These are phyloP conservation scores for Tridacna crocea DNA, from an alignment of 2,888 invertebrate genomes.

Conservation along the genomic window DNA sequence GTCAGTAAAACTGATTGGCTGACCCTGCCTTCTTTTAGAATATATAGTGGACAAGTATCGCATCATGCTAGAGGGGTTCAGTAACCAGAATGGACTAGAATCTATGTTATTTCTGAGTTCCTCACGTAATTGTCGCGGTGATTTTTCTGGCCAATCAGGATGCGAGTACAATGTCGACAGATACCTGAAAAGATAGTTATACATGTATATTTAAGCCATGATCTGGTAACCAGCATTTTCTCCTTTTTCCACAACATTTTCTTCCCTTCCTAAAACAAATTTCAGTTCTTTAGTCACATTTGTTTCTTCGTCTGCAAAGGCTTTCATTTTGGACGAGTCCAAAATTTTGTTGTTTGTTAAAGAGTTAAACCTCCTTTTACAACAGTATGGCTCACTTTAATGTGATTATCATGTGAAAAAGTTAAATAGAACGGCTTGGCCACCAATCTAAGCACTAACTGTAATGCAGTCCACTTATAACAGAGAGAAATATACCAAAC, in stretches of 20 bases:
- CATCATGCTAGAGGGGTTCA: slow-evolving; percentile 78
- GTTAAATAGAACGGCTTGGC: too few species aligned
- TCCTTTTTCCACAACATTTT: background rate
- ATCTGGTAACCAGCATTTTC: background rate
- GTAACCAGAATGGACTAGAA: slow-evolving; percentile 81
- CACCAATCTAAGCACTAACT: too few species aligned
- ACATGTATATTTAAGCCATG: too few species aligned
- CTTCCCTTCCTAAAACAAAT: background rate
- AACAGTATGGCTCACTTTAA: too few species aligned
- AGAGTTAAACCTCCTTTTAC: too few species aligned
- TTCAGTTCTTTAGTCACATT: too few species aligned
- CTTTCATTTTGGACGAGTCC: too few species aligned
- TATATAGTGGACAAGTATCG: slow-evolving; percentile 79
- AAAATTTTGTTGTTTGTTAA: too few species aligned
- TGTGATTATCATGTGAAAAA: too few species aligned
- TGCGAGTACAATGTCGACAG: slow-evolving; percentile 84
- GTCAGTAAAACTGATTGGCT: slow-evolving; percentile 85
- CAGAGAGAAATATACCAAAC: too few species aligned
- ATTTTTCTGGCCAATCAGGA: slow-evolving; percentile 83
- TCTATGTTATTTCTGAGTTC: slow-evolving; percentile 82
- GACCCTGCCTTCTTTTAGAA: slow-evolving; percentile 83
- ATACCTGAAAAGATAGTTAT: slow-evolving; percentile 79
- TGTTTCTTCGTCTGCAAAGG: too few species aligned
- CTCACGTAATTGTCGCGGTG: slow-evolving; percentile 80
- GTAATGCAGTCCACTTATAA: too few species aligned